A percentile compares a stretch with the other conserved stretches of the same genome.
Evolutionary conservation across 2,113 vertebrate genomes (phyloP).

Genomic region (Urocitellus parryii): DNA sequence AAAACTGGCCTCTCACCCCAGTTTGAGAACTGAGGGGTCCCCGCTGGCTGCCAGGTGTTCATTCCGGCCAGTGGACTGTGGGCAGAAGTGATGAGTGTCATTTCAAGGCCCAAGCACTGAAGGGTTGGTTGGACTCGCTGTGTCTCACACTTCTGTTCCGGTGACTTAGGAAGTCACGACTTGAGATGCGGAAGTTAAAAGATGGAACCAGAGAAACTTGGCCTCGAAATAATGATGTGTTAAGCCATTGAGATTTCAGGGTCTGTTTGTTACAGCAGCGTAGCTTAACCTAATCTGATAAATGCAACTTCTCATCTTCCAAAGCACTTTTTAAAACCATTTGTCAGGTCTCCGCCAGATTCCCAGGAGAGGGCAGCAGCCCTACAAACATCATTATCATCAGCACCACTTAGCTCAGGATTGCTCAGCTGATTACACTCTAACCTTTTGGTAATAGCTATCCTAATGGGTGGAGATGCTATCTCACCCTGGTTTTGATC

Average conservation of each 20-base stretch:
- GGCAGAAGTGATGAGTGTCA: background rate
- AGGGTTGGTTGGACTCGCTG: background rate
- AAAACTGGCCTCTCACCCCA: background rate
- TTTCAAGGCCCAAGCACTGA: background rate
- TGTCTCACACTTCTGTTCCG: accelerated
- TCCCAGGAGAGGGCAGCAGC: background rate
- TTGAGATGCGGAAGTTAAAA: background rate
- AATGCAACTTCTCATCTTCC: background rate
- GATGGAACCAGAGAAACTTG: background rate
- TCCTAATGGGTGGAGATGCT: background rate
- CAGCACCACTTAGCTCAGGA: background rate
- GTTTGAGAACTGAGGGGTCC: background rate
- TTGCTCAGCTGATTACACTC: background rate
- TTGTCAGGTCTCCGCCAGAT: background rate
- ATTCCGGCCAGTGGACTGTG: background rate
- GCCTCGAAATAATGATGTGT: background rate
- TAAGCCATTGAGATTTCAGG: background rate
- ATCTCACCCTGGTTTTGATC: background rate
- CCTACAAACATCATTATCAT: background rate
- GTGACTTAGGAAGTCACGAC: background rate
- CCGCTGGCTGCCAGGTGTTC: no score
- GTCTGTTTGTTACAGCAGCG: background rate
- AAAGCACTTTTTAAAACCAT: background rate
- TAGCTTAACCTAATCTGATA: background rate
- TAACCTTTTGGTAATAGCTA: background rate